Evolutionary conservation across 2,113 vertebrate species (phyloP).

Genomic region (Syrrhaptes paradoxus): DNA sequence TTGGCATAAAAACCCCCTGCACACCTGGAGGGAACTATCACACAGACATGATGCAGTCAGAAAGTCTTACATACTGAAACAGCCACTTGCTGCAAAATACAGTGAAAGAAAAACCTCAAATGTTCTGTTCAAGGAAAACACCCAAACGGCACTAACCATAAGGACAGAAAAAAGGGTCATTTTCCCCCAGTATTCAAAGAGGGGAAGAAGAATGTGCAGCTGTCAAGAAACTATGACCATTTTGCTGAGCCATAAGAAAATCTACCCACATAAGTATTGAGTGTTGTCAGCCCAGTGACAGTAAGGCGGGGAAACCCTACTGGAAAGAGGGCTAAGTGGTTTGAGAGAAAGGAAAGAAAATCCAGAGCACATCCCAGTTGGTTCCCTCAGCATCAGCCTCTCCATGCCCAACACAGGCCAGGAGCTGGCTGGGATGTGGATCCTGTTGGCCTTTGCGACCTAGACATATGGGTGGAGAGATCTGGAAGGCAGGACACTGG

Average conservation of each 20-base stretch:
- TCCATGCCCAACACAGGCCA: rapidly evolving
- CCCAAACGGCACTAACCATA: neutral
- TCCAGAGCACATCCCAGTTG: neutral
- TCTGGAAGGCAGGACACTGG: neutral
- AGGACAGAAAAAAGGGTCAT: neutral
- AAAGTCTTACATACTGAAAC: neutral
- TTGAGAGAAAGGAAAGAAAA: neutral
- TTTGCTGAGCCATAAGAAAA: constrained; percentile 1
- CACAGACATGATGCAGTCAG: neutral
- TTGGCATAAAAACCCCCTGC: neutral
- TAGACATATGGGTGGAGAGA: neutral
- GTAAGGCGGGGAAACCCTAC: neutral
- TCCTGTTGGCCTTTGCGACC: neutral
- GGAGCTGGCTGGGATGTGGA: neutral
- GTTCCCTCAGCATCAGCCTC: neutral
- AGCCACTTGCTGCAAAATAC: neutral
- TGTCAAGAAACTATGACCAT: neutral
- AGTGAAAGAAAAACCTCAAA: neutral
- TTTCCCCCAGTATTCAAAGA: neutral
- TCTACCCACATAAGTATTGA: neutral
- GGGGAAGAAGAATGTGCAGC: neutral
- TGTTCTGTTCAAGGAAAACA: neutral
- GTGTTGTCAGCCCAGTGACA: neutral
- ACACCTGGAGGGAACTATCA: neutral
- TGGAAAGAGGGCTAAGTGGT: neutral